Evolutionary conservation across 2,888 invertebrate species (phyloP).

Genomic region (Stramonita haemastoma): DNA sequence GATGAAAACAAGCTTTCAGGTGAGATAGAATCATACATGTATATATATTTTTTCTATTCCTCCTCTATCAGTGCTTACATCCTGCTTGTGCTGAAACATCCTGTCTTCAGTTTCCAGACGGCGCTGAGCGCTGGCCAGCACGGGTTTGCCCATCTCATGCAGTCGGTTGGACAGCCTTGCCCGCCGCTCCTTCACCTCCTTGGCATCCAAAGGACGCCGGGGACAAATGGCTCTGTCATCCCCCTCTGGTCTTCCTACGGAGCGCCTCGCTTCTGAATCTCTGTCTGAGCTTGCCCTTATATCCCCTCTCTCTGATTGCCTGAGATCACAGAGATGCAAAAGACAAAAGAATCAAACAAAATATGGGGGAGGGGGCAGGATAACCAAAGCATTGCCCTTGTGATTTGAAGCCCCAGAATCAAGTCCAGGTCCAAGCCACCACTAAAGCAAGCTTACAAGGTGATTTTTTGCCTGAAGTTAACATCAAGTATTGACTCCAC

Average conservation of each 20-base stretch:
- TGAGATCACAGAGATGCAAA: neutral
- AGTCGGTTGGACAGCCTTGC: constrained; percentile 5
- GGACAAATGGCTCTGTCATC: neutral
- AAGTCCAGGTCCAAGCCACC: neutral
- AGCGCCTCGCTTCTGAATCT: neutral
- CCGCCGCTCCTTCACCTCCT: neutral
- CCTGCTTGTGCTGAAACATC: constrained; percentile 6
- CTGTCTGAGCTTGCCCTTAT: neutral
- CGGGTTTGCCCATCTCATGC: constrained; percentile 31
- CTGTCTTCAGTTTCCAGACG: constrained; percentile 55
- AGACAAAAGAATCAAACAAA: too few relatives aligned
- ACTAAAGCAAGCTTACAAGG: too few relatives aligned
- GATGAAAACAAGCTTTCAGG: too few relatives aligned
- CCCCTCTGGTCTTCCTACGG: constrained; percentile 5
- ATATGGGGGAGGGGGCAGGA: too few relatives aligned
- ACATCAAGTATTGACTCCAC: too few relatives aligned
- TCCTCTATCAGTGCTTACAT: constrained; percentile 13
- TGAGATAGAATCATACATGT: too few relatives aligned
- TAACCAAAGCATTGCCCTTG: too few relatives aligned
- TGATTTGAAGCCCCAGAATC: too few relatives aligned
- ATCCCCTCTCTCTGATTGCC: neutral
- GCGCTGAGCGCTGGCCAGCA: constrained; percentile 48
- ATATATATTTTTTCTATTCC: neutral
- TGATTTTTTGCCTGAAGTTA: too few relatives aligned
- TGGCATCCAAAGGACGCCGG: neutral